Conservation (phyloP, 2,113 vertebrate genomes). For the Centrocercus urophasianus region DNA sequence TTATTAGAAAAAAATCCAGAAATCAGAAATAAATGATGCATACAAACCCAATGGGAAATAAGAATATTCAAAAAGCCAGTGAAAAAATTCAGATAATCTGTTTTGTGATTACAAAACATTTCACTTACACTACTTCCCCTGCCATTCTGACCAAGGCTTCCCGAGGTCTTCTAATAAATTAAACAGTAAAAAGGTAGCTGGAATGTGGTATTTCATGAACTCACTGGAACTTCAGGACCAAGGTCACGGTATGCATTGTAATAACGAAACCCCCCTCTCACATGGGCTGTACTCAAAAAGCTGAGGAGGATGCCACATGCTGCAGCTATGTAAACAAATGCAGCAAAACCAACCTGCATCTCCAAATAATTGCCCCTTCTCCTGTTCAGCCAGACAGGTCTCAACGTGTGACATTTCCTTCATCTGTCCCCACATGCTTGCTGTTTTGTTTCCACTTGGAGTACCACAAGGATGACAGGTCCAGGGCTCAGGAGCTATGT, state of each 20-base stretch:
- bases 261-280: neutral
- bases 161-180: neutral
- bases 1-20: neutral
- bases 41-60: neutral
- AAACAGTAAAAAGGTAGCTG: neutral
- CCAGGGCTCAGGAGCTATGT: rapidly evolving
- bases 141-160: neutral
- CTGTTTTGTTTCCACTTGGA: neutral
- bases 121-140: neutral
- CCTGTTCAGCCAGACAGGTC: neutral
- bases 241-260: rapidly evolving
- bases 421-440: neutral
- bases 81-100: neutral
- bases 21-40: neutral
- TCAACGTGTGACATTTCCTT: neutral
- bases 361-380: neutral
- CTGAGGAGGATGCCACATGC: neutral
- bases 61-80: neutral
- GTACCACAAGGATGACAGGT: neutral
- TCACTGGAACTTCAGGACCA: neutral
- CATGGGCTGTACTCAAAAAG: neutral
- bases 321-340: neutral
- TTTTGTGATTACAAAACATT: neutral
- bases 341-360: neutral
- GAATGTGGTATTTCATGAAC: neutral